Percentiles rank a stretch among this genome's conserved stretches.
These are phyloP conservation scores for Epinephelus fuscoguttatus DNA, from an alignment of 2,113 vertebrate species.

Conservation along the genomic window DNA sequence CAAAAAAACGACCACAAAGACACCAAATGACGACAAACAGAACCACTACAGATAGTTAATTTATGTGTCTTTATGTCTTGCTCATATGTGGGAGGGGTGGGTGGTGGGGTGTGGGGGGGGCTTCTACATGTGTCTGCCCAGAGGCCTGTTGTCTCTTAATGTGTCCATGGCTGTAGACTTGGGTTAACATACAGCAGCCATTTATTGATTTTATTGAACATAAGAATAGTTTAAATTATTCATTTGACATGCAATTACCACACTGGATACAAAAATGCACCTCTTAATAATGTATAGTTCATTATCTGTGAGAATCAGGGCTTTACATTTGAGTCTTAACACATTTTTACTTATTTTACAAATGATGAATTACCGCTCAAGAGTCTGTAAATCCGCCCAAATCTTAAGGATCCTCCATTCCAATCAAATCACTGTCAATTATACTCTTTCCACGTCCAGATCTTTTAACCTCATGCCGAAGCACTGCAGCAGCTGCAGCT, in stretches of 20 bases:
- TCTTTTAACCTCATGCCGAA: neutral
- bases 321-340: neutral
- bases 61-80: neutral
- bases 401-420: neutral
- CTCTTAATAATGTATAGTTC: neutral
- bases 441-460: neutral
- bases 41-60: neutral
- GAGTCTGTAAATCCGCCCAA: neutral
- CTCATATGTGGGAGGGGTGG: neutral
- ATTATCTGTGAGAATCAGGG: neutral
- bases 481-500: slow-evolving; percentile 42
- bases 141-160: neutral
- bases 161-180: neutral
- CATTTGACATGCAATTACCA: neutral
- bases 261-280: neutral
- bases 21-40: too few relatives aligned
- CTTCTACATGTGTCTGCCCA: neutral
- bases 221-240: neutral
- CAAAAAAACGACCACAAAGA: too few relatives aligned
- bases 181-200: neutral
- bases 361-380: neutral
- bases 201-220: neutral
- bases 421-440: neutral
- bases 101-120: neutral
- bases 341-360: neutral